Conservation (phyloP, 2,113 vertebrate species). For the Cephalopholis sonnerati region DNA sequence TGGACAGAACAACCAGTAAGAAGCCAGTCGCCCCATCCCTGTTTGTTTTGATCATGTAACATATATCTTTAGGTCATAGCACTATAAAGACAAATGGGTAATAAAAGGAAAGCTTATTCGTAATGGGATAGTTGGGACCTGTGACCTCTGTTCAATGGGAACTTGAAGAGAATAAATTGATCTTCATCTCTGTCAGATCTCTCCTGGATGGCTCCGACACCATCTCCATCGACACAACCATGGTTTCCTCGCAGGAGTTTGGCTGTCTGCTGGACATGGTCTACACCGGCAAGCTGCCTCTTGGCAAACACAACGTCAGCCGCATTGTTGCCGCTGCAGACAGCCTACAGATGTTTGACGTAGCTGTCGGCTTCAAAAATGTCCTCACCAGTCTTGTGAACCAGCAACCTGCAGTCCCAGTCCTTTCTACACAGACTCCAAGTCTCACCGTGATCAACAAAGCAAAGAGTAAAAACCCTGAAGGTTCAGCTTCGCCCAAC, state of each 20-base stretch:
- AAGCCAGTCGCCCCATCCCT: background rate
- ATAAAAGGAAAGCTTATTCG: background rate
- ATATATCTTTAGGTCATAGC: background rate
- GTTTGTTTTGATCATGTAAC: background rate
- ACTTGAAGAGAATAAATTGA: background rate
- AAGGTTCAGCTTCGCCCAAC: background rate
- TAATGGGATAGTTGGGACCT: background rate
- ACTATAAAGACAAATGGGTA: background rate
- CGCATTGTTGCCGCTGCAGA: constrained; percentile 88
- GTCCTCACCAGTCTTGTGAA: constrained; percentile 87
- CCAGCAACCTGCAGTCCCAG: constrained; percentile 29
- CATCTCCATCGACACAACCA: constrained; percentile 87
- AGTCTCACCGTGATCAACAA: constrained; percentile 8
- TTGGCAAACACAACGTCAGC: constrained; percentile 91
- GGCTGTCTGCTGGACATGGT: constrained; percentile 89
- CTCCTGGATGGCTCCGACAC: constrained; percentile 88
- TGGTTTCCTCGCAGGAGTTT: constrained; percentile 91
- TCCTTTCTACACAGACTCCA: background rate
- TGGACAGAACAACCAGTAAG: background rate
- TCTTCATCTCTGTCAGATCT: constrained; percentile 72
- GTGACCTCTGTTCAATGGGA: background rate
- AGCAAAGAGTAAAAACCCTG: background rate
- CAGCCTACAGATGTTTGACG: constrained; percentile 94
- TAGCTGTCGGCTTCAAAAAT: constrained; percentile 91
- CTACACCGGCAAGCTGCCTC: constrained; percentile 89